A percentile compares a stretch with the other conserved stretches of the same genome.
phyloP scores from a whole-genome alignment of 2,888 invertebrate species.

The Agrotis puta region DNA sequence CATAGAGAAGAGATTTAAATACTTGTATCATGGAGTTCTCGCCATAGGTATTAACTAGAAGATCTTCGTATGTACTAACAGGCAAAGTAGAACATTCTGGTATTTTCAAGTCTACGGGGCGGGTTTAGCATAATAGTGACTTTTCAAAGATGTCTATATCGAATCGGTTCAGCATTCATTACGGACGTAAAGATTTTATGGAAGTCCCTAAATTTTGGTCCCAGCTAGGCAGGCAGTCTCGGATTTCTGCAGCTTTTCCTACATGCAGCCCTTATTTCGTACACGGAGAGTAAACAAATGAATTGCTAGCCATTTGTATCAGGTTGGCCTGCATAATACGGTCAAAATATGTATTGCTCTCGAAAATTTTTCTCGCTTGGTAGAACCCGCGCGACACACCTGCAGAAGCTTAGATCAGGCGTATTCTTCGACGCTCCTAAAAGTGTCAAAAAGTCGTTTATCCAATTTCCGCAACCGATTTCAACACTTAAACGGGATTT shows the following conservation, averaged over 20 bases:
- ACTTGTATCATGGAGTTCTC: constrained; percentile 39
- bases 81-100: constrained; percentile 53
- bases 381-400: constrained; percentile 3
- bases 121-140: constrained; percentile 45
- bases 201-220: constrained; percentile 20
- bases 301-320: constrained; percentile 11
- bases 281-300: constrained; percentile 23
- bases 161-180: constrained; percentile 47
- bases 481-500: background rate
- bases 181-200: constrained; percentile 35
- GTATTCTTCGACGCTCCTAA: background rate
- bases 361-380: background rate
- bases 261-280: constrained; percentile 35
- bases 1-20: constrained; percentile 76
- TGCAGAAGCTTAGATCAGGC: background rate
- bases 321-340: background rate
- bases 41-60: constrained; percentile 41
- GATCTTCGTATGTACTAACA: constrained; percentile 42
- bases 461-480: background rate
- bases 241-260: constrained; percentile 20
- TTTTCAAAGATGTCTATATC: constrained; percentile 26
- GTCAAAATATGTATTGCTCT: background rate
- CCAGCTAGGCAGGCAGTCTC: constrained; percentile 33
- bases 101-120: constrained; percentile 54
- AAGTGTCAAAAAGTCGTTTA: background rate